Conservation (phyloP, 2,888 invertebrate genomes). For the Napeogenes inachia region DNA sequence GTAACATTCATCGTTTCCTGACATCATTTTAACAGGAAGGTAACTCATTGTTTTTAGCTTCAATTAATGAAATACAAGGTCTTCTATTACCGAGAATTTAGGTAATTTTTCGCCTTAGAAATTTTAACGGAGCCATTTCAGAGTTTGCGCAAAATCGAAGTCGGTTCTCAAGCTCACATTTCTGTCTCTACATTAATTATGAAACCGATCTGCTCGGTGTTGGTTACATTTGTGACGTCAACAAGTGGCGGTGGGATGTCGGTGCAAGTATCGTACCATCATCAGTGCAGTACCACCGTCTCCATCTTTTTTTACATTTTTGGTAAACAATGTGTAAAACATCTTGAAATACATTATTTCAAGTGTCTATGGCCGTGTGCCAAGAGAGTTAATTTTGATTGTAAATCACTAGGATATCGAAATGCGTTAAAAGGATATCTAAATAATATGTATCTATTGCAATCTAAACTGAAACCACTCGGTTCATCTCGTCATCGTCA, state of each 20-base stretch:
- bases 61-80: constrained; percentile 26
- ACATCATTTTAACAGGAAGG: constrained; percentile 29
- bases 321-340: neutral
- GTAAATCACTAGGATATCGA: too few relatives aligned
- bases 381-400: too few relatives aligned
- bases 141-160: constrained; percentile 18
- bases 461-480: too few relatives aligned
- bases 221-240: constrained; percentile 28
- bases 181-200: constrained; percentile 23
- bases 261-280: too few relatives aligned
- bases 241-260: constrained; percentile 17
- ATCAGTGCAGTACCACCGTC: neutral
- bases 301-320: neutral
- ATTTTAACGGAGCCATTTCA: constrained; percentile 10
- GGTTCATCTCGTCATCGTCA: too few relatives aligned
- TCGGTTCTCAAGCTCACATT: constrained; percentile 23
- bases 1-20: constrained; percentile 21
- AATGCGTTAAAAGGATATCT: too few relatives aligned
- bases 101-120: constrained; percentile 8
- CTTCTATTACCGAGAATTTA: constrained; percentile 13
- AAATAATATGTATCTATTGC: too few relatives aligned
- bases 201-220: constrained; percentile 30
- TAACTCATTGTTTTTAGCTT: constrained; percentile 28
- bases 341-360: neutral
- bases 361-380: neutral